Evolutionary conservation across 2,797 vertebrate genomes (phyloP).

Genomic region (Heliangelus exortis): DNA sequence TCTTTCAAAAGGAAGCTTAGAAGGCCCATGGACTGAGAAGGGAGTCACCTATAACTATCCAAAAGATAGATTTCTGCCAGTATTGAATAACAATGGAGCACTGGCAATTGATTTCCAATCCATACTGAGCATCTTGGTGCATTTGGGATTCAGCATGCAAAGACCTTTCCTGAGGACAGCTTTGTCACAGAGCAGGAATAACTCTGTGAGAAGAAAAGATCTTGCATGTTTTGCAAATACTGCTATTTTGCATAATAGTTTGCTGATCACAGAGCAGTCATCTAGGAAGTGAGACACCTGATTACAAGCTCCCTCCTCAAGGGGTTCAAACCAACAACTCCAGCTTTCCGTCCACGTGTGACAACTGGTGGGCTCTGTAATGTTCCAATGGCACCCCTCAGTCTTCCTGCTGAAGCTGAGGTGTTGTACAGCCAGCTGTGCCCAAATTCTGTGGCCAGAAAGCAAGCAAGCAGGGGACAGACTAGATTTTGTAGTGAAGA

Average conservation of each 20-base stretch:
- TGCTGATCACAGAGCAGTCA: slow-evolving; percentile 19
- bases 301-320: background rate
- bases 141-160: background rate
- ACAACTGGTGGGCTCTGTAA: background rate
- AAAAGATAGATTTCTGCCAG: background rate
- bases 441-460: background rate
- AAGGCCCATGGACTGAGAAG: background rate
- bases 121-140: background rate
- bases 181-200: slow-evolving; percentile 43
- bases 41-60: background rate
- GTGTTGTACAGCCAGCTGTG: background rate
- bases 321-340: background rate
- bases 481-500: background rate
- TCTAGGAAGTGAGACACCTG: background rate
- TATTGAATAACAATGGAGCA: background rate
- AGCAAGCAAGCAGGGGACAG: background rate
- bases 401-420: background rate
- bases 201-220: background rate
- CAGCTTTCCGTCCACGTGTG: background rate
- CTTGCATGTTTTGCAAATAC: slow-evolving; percentile 63
- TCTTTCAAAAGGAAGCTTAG: background rate
- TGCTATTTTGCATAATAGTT: slow-evolving; percentile 23
- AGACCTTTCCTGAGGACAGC: slow-evolving; percentile 28
- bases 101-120: background rate
- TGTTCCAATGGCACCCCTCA: background rate